phyloP scores from a whole-genome alignment of 2,113 vertebrate species.

The Notechis scutatus region DNA sequence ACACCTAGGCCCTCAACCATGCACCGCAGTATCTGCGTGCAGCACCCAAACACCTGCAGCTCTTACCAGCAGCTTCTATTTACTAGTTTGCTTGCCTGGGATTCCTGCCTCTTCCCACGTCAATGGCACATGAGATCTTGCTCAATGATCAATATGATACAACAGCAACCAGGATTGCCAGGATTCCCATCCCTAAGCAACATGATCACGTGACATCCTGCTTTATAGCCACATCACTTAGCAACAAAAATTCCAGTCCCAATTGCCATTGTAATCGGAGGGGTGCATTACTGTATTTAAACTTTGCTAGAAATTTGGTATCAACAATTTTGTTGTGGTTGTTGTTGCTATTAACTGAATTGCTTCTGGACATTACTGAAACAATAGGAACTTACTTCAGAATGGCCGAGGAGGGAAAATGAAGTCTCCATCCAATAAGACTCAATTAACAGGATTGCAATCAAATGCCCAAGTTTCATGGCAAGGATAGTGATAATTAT shows the following conservation, averaged over 20 bases:
- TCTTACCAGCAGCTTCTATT: background rate
- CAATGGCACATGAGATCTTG: background rate
- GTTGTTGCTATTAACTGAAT: background rate
- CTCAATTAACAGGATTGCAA: background rate
- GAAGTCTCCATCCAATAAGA: background rate
- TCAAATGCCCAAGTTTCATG: constrained; percentile 5
- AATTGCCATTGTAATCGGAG: background rate
- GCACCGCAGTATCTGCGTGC: background rate
- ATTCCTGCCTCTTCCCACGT: background rate
- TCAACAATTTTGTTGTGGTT: background rate
- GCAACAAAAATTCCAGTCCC: background rate
- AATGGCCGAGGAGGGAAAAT: background rate
- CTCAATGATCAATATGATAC: background rate
- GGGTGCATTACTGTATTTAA: background rate
- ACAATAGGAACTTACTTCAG: background rate
- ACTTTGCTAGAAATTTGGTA: background rate
- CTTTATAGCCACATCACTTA: background rate
- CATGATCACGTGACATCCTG: background rate
- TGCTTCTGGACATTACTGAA: background rate
- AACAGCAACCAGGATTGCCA: background rate
- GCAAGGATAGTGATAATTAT: background rate
- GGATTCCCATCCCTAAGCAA: background rate
- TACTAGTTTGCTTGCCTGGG: background rate
- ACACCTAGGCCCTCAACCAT: too few species aligned
- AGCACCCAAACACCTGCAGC: background rate